Conservation (phyloP, 2,888 invertebrate genomes). For the Drosophila subquinaria region DNA sequence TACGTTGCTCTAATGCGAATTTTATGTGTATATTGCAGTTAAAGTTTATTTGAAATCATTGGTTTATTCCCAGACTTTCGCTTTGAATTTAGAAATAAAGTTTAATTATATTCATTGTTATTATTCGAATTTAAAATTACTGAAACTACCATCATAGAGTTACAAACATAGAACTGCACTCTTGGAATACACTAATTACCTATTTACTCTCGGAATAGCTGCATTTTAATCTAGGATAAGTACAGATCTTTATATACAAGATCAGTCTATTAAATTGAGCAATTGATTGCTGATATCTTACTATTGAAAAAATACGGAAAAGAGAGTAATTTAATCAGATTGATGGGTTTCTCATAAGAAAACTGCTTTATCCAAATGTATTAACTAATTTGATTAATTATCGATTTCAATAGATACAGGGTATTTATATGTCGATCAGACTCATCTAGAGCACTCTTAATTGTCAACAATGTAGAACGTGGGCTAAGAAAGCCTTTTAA, state of each 20-base stretch:
- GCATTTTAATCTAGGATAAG: background rate
- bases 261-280: background rate
- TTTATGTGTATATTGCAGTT: background rate
- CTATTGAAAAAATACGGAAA: background rate
- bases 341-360: background rate
- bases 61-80: constrained; percentile 3
- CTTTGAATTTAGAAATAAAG: too few relatives aligned
- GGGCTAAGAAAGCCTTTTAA: background rate
- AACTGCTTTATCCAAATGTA: background rate
- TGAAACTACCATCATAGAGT: too few relatives aligned
- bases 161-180: background rate
- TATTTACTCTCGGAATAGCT: background rate
- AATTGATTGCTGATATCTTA: background rate
- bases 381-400: background rate
- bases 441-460: background rate
- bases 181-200: background rate
- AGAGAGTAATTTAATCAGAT: background rate
- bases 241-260: background rate
- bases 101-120: background rate
- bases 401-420: background rate
- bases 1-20: background rate
- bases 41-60: background rate
- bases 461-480: background rate
- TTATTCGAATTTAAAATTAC: background rate
- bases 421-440: background rate